Base-by-base conservation (phyloP, 2,797 vertebrate genomes). In the Coilia nasus region DNA sequence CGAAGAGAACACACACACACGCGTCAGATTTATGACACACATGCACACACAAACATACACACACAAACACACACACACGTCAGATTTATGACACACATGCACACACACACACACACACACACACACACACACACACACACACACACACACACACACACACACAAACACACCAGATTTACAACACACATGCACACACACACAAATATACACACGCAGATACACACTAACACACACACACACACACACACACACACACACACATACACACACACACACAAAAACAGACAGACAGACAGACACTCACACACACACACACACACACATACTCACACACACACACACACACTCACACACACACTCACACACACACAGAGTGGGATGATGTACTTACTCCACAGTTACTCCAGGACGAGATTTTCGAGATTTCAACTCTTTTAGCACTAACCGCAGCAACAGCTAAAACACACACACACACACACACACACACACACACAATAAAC, bases 381-480 rank as follows among this genome's bases (percentile, higher is more conserved):
- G 17, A 0, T 17, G 11, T 44, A 94, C 95, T 95, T 84, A 96
- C 95, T 95, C 91, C 11, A 94, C 90, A 83, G 91, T 17, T 0
- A 89, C 90, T 86, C 89, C 92, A 10, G 94, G 92, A 10, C 19
- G 90, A 82, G 90, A 83, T 85, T 93, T 93, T 23, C 80, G 82
- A 25, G 91, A 92, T 60, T 59, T 19, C 85, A 95, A 83, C 89
- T 96, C 95, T 85, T 95, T 94, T 0, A 41, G 64, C 89, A 96
- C 94, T 6, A 96, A 90, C 84, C 94, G 92, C 14, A 95, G 88
- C 88, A 96, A 85, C 80, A 95, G 83, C 95, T 96, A 85, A 46
- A 87, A 25, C 78, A 82, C 50, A 85, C 56, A 85, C 25, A 71
- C 41, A 84, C 60, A 64, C 60, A 62, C 60, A 62, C 6, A 62